Evolutionary conservation across 2,797 vertebrate genomes (phyloP).

Genomic region (Gobio occitaniae): DNA sequence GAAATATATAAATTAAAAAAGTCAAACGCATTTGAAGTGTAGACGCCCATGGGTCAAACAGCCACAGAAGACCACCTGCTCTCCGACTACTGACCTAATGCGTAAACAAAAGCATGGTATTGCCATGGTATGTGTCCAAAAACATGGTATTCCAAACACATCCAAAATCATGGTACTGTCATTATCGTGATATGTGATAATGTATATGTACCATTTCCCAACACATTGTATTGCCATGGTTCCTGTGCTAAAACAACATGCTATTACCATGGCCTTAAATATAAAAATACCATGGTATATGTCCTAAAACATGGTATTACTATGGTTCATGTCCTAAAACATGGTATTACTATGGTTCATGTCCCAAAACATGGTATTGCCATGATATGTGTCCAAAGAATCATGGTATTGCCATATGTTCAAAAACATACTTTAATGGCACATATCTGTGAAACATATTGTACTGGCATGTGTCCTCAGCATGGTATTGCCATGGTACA

Average conservation of each 20-base stretch:
- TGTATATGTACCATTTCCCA: neutral
- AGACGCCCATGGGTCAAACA: no score
- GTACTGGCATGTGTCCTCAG: no score
- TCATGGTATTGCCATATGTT: neutral
- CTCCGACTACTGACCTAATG: neutral
- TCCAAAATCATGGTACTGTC: neutral
- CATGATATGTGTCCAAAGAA: neutral
- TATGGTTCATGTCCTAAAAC: neutral
- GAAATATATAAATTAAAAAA: no score
- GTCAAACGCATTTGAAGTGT: no score
- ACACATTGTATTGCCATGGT: neutral
- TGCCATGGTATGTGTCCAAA: neutral
- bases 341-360: neutral
- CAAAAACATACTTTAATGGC: no score
- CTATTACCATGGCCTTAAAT: neutral
- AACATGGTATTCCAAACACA: neutral
- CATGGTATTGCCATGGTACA: no score
- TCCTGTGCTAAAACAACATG: neutral
- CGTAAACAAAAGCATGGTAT: neutral
- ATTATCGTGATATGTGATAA: neutral
- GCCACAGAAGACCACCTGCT: neutral
- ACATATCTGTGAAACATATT: no score
- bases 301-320: neutral
- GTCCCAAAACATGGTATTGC: neutral
- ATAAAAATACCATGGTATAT: neutral